Base-by-base conservation (phyloP, 2,113 vertebrate genomes). In the Zosterops pallidus region DNA sequence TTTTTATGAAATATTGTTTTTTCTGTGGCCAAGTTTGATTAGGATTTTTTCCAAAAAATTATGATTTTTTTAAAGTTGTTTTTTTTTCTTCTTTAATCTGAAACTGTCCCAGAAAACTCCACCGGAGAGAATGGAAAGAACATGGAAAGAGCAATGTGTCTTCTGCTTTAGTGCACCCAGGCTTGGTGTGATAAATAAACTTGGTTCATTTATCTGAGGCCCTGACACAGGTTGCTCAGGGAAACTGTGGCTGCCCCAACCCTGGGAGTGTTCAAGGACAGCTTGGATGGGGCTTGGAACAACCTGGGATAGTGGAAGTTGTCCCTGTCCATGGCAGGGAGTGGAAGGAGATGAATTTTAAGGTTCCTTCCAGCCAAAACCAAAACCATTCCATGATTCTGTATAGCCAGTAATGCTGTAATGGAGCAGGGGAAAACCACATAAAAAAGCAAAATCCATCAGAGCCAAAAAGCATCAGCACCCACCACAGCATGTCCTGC, bases 1-100 rank as follows among this genome's bases (percentile, higher is more conserved):
- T 83, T 93, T 97, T 92, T 72, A 92, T 92, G 92, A 94, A 90
- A 92, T 90, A 77, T 16, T 47, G 20, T 56, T 29, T 93, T 90
- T 83, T 62, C 71, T 74, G 75, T 59, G 80, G 92, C 88, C 92
- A 95, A 62, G 63, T 88, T 92, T 57, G 57, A 79, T 79, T 79
- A 84, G 78, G 92, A 95, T 56, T 50, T 90, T 86, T 83, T 87
- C 65, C 37, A 92, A 82, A 89, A 75, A 90, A 49, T 14, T 31
- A 69, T 21, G 33, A 67, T 82, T 68, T 94, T 94, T 59, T 33
- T 76, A 13, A 31, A 5, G 9, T 20, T 41, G 39, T 11, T 8
- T 22, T 9, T 26, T 33, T 69, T 42, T 6, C 31, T 20, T 7
- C 23, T 72, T 83, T n/a, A 47, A 19, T 56, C 57, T 78, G 62